Conservation (phyloP, 2,113 vertebrate genomes). For the Connochaetes taurinus region DNA sequence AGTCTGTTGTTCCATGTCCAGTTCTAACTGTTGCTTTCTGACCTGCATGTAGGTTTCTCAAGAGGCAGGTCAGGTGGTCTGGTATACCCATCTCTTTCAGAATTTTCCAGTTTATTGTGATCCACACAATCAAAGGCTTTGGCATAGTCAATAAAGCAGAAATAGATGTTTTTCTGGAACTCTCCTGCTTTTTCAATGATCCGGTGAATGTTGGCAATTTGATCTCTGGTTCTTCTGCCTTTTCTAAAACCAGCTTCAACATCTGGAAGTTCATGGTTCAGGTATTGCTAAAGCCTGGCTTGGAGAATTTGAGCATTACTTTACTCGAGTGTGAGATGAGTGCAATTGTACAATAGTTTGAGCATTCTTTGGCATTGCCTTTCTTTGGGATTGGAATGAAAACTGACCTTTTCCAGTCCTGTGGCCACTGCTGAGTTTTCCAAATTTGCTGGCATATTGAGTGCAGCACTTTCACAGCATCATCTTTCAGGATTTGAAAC, state of each 20-base stretch:
- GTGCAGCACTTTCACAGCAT: neutral
- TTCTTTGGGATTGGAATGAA: neutral
- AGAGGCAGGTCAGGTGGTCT: neutral
- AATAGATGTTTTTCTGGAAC: neutral
- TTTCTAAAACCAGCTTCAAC: neutral
- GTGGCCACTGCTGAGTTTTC: neutral
- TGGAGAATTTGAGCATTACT: neutral
- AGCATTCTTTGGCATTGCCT: neutral
- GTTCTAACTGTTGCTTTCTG: neutral
- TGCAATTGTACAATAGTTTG: neutral
- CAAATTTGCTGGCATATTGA: neutral
- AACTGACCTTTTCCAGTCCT: accelerated
- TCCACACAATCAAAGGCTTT: neutral
- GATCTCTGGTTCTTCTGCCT: neutral
- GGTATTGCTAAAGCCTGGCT: accelerated
- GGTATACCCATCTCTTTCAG: neutral
- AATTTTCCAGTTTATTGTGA: neutral
- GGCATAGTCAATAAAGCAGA: neutral
- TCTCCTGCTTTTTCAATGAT: accelerated
- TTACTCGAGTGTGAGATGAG: neutral
- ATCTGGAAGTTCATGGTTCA: neutral
- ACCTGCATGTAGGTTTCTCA: neutral
- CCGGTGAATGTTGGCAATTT: neutral
- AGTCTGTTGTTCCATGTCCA: neutral
- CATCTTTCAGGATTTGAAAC: neutral